Percentiles rank a stretch among this genome's conserved stretches.
Conservation (phyloP, 2,797 vertebrate genomes). For the Ibycter americanus region DNA sequence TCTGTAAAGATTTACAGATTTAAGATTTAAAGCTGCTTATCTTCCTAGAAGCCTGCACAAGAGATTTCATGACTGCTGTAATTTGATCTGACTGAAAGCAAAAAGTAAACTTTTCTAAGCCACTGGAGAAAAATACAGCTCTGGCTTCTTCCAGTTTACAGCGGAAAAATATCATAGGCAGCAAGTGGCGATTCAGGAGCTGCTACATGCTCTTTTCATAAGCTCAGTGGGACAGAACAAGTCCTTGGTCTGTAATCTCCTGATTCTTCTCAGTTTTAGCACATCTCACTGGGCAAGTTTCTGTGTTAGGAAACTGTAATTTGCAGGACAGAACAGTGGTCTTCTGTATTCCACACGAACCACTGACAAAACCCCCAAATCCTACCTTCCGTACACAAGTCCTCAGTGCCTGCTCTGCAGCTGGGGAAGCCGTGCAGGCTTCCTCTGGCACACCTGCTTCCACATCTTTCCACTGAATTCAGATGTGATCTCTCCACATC, state of each 20-base stretch:
- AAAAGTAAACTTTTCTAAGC: neutral
- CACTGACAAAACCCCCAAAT: neutral
- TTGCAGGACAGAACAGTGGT: neutral
- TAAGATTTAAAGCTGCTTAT: neutral
- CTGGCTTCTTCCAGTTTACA: neutral
- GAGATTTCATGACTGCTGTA: neutral
- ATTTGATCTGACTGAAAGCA: neutral
- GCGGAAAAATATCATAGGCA: neutral
- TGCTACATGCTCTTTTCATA: neutral
- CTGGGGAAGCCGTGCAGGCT: neutral
- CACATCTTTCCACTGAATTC: neutral
- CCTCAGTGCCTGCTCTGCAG: neutral
- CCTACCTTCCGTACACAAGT: fast-evolving
- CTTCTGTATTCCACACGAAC: neutral
- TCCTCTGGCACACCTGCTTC: neutral
- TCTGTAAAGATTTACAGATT: neutral
- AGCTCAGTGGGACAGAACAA: neutral
- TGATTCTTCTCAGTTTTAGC: neutral
- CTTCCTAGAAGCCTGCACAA: neutral
- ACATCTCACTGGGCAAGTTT: neutral
- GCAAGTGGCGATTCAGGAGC: neutral
- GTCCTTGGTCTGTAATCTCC: neutral
- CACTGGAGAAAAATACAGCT: fast-evolving
- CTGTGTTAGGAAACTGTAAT: neutral
- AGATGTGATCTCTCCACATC: neutral